These are phyloP conservation scores for Drosophila birchii DNA, from an alignment of 2,888 invertebrate genomes.

Conservation along the genomic window DNA sequence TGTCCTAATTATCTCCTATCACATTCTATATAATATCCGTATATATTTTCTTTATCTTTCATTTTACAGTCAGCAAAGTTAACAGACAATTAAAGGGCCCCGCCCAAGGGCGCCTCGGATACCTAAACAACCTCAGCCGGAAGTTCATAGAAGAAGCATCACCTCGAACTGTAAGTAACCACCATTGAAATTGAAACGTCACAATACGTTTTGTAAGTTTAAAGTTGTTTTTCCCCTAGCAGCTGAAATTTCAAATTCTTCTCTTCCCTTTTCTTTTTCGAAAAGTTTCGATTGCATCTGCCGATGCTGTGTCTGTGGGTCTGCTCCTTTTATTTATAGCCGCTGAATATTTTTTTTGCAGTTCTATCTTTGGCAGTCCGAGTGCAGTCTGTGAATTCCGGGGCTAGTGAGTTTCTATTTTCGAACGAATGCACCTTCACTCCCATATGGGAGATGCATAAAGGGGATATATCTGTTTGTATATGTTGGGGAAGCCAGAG, in stretches of 20 bases:
- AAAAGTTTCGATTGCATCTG: constrained; percentile 61
- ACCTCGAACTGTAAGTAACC: constrained; percentile 64
- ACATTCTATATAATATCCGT: not conserved
- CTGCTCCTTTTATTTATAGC: constrained; percentile 69
- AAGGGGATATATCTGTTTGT: not conserved
- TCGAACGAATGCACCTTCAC: constrained; percentile 32
- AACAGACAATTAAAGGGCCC: constrained; percentile 71
- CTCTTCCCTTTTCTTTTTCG: constrained; percentile 10
- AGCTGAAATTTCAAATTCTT: constrained; percentile 12
- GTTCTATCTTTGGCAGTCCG: constrained; percentile 63
- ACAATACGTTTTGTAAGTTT: constrained; percentile 24
- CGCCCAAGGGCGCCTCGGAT: constrained; percentile 81
- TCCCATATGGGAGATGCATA: constrained; percentile 47
- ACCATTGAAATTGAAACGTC: constrained; percentile 25
- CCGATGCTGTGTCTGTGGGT: constrained; percentile 9
- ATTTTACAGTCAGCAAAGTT: constrained; percentile 71
- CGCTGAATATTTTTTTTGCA: constrained; percentile 50
- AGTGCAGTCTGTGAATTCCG: constrained; percentile 63
- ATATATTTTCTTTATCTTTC: not conserved
- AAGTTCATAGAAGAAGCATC: constrained; percentile 32
- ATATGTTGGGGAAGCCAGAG: not conserved
- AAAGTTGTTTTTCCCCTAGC: constrained; percentile 9
- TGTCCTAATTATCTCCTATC: not conserved
- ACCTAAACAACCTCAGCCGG: constrained; percentile 34
- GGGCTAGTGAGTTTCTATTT: constrained; percentile 67